A percentile compares a stretch with the other conserved stretches of the same genome.
These are phyloP conservation scores for Copidosoma floridanum DNA, from an alignment of 1,140 invertebrate genomes.

Conservation along the genomic window DNA sequence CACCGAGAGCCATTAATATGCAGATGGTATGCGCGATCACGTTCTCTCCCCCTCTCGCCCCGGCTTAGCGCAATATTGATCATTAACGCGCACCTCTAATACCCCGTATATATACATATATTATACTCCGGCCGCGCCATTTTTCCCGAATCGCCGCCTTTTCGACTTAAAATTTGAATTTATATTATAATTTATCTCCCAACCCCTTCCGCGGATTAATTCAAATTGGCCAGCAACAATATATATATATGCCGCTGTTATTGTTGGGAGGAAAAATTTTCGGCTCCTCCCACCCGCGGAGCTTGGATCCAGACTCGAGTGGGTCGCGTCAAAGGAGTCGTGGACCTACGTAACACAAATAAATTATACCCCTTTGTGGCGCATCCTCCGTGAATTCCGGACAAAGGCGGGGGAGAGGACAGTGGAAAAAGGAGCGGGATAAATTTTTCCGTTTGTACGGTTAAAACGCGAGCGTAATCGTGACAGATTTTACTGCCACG, in stretches of 20 bases:
- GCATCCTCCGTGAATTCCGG: background rate
- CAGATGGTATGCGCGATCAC: conserved; percentile 27
- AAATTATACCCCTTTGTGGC: conserved; percentile 5
- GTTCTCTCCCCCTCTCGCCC: too few relatives aligned
- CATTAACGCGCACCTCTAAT: conserved; percentile 20
- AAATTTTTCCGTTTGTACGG: background rate
- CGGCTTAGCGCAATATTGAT: conserved; percentile 22
- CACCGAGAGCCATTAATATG: conserved; percentile 18
- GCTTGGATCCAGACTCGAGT: too few relatives aligned
- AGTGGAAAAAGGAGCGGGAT: background rate
- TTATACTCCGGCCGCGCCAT: conserved; percentile 1
- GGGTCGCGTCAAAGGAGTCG: too few relatives aligned
- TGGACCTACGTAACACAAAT: too few relatives aligned
- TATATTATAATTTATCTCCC: too few relatives aligned
- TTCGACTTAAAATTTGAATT: too few relatives aligned
- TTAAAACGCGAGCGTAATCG: conserved; percentile 9
- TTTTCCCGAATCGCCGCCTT: background rate
- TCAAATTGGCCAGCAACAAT: too few relatives aligned
- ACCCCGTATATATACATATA: too few relatives aligned
- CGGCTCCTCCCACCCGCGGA: too few relatives aligned
- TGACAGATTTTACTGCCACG: conserved; percentile 23
- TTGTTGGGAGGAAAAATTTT: too few relatives aligned
- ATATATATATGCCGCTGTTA: too few relatives aligned
- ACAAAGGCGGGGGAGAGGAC: background rate
- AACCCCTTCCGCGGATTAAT: too few relatives aligned